Base-by-base conservation (phyloP, 1,140 invertebrate genomes). In the Telenomus remus region DNA sequence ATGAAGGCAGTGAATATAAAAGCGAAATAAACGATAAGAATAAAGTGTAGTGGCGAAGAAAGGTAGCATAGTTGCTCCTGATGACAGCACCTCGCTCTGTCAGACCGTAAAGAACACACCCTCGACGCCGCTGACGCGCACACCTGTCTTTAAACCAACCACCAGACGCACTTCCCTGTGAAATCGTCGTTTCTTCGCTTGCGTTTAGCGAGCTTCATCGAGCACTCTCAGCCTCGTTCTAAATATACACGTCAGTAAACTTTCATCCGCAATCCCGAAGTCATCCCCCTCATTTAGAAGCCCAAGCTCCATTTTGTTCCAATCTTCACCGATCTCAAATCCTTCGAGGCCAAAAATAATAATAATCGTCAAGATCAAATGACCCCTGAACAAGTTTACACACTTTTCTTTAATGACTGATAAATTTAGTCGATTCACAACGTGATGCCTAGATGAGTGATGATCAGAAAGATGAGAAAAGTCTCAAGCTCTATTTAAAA, bases 161-260 rank as follows among this genome's bases (percentile, higher is more conserved):
- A 68, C 55, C 71, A 68, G 57, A 68, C 63, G 63, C 71, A 74
- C 56, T 74, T 74, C 57, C 53, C 71, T 74, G 71, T 74, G 53
- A 74, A 68, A 74, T 74, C 71, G 71, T 57, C 63, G 50, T 61
- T 68, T 74, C 71, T 74, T 68, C 66, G 71, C 70, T 16, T 27
- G 19, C 56, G 44, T 55, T 65, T 37, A 44, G 42, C 51, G 57
- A 61, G 57, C 57, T 66, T 63, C 71, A 74, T 74, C 63, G 71
- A 66, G 13, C 63, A 47, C 56, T 72, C 55, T 56, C 71, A 66
- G 56, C 71, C 53, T 43, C 51, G 55, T 63, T 74, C 63, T 74
- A 74, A 68, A 74, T 63, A 66, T 63, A 74, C 59, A 16, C 39
- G 43, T 43, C 47, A 54, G 59, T 72, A 57, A 59, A 65, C 48